Evolutionary conservation across 2,113 vertebrate genomes (phyloP).

Genomic region (Dunckerocampus dactyliophorus): DNA sequence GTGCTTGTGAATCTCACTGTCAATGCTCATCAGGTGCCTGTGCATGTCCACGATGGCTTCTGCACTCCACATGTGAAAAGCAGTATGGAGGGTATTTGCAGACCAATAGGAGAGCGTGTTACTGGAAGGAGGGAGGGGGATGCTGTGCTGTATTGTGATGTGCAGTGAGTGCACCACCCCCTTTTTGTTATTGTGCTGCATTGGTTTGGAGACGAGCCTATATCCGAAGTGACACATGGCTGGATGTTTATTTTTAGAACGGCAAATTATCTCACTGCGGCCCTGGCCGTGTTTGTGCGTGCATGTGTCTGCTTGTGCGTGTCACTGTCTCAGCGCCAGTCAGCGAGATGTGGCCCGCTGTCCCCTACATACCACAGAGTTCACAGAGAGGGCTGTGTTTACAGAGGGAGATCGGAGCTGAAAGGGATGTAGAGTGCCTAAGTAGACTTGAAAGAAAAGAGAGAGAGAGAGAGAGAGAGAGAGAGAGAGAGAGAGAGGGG

Average conservation of each 20-base stretch:
- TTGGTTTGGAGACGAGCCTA: conserved; percentile 46
- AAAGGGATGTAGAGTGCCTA: conserved; percentile 38
- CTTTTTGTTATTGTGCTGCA: conserved; percentile 34
- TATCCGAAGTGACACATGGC: conserved; percentile 69
- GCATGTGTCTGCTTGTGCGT: conserved; percentile 21
- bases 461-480: conserved; percentile 3
- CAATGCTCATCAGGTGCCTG: conserved; percentile 38
- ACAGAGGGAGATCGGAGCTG: conserved; percentile 51
- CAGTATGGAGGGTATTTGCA: conserved; percentile 28
- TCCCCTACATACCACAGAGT: conserved; percentile 62
- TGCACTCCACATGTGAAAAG: conserved; percentile 23
- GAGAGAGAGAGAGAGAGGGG: neutral
- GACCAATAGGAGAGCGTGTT: conserved; percentile 30
- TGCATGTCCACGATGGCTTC: conserved; percentile 32
- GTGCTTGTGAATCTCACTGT: conserved; percentile 35
- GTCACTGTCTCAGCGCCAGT: conserved; percentile 51
- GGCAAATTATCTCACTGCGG: conserved; percentile 63
- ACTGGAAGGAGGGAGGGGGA: conserved; percentile 2
- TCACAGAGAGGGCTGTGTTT: conserved; percentile 60
- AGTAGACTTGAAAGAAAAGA: conserved; percentile 39
- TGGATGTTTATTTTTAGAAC: conserved; percentile 70
- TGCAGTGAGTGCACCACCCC: conserved; percentile 13
- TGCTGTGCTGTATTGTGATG: neutral
- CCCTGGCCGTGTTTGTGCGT: conserved; percentile 33
- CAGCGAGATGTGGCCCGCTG: conserved; percentile 59